A percentile compares a stretch with the other conserved stretches of the same genome.
Evolutionary conservation across 2,888 invertebrate species (phyloP).

Genomic region (Malthinus flaveolus): DNA sequence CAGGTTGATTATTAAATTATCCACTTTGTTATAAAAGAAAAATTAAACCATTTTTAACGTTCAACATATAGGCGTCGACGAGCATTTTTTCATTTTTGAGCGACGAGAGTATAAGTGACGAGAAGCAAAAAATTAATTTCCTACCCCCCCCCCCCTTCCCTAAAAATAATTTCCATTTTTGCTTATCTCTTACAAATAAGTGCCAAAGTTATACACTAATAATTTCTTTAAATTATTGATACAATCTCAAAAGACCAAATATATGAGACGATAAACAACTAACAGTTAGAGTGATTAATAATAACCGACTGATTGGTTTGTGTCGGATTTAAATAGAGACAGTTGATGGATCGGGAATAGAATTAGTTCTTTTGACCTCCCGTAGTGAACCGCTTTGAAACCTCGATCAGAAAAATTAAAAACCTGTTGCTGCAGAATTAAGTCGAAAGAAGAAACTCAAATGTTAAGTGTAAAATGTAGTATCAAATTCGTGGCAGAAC

Average conservation of each 20-base stretch:
- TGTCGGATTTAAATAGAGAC: constrained; percentile 45
- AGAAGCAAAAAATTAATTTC: too few species aligned
- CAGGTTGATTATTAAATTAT: too few species aligned
- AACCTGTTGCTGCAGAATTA: constrained; percentile 36
- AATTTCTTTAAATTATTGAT: constrained; percentile 24
- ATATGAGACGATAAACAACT: constrained; percentile 27
- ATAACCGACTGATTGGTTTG: constrained; percentile 43
- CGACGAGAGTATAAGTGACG: too few species aligned
- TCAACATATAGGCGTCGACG: too few species aligned
- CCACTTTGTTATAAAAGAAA: too few species aligned
- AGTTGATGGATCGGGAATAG: constrained; percentile 51
- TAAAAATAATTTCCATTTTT: too few species aligned
- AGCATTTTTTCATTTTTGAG: too few species aligned
- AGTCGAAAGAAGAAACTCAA: constrained; percentile 23
- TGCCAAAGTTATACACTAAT: constrained; percentile 13
- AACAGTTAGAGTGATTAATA: constrained; percentile 37
- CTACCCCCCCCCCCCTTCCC: too few species aligned
- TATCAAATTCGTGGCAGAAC: constrained; percentile 15
- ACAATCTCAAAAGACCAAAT: constrained; percentile 22
- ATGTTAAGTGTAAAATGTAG: constrained; percentile 26
- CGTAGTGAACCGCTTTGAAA: constrained; percentile 42
- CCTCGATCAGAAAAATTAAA: constrained; percentile 44
- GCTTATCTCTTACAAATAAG: constrained; percentile 1
- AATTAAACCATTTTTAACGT: too few species aligned
- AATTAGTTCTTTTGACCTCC: constrained; percentile 49